Evolutionary conservation across 2,888 invertebrate species (phyloP).

Genomic region (Tholera decimalis): DNA sequence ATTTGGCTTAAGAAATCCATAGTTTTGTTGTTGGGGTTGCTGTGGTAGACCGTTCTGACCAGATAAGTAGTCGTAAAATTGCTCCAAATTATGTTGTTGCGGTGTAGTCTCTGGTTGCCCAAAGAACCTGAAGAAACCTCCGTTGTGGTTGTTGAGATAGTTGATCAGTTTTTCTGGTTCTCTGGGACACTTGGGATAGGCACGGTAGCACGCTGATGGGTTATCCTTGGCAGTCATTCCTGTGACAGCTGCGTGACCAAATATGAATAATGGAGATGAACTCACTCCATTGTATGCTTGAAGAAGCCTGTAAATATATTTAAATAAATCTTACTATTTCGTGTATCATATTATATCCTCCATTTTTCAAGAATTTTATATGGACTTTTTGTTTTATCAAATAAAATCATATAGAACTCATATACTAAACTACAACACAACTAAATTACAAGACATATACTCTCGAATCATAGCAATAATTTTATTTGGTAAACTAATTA

Average conservation of each 20-base stretch:
- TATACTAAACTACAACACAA: no score
- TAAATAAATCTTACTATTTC: background rate
- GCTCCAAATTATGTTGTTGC: constrained; percentile 77
- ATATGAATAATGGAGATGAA: constrained; percentile 93
- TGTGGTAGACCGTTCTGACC: constrained; percentile 67
- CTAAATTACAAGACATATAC: background rate
- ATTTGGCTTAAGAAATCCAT: constrained; percentile 50
- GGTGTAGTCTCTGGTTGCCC: constrained; percentile 83
- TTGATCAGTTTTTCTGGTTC: constrained; percentile 94
- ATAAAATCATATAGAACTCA: no score
- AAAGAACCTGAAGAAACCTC: constrained; percentile 96
- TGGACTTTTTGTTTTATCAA: no score
- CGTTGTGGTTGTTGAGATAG: constrained; percentile 96
- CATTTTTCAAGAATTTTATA: no score
- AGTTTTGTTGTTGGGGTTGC: constrained; percentile 46
- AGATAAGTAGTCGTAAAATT: constrained; percentile 81
- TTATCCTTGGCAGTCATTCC: constrained; percentile 93
- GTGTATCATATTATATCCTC: background rate
- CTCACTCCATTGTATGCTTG: constrained; percentile 90
- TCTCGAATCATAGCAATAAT: background rate
- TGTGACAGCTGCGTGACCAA: constrained; percentile 94
- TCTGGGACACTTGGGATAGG: constrained; percentile 94
- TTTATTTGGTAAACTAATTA: background rate
- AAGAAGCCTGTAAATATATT: constrained; percentile 89
- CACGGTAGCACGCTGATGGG: constrained; percentile 91